phyloP scores from a whole-genome alignment of 1,140 invertebrate genomes.

The Eulimnadia texana region DNA sequence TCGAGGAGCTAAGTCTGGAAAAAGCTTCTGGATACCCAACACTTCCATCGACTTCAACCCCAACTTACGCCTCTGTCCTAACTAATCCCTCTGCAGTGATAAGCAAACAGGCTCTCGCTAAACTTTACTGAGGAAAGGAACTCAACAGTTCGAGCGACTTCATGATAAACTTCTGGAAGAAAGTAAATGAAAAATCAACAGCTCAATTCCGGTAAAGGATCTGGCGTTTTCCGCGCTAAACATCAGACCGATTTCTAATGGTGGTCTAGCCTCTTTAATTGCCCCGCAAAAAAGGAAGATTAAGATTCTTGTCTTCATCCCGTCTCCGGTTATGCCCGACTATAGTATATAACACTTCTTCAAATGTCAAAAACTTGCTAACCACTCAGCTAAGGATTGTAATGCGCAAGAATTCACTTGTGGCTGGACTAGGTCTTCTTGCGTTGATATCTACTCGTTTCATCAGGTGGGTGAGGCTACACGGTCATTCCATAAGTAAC shows the following conservation, averaged over 20 bases:
- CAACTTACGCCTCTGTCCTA: background rate
- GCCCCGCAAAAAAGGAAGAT: background rate
- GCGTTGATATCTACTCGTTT: too few relatives aligned
- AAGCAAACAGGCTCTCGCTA: background rate
- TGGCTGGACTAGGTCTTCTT: too few relatives aligned
- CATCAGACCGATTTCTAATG: background rate
- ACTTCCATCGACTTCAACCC: background rate
- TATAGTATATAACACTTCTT: background rate
- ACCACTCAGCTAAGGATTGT: background rate
- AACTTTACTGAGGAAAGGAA: background rate
- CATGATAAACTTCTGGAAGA: background rate
- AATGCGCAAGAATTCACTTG: background rate
- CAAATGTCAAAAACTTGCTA: background rate
- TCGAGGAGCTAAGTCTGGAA: background rate
- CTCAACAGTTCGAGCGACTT: background rate
- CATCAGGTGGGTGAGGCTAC: too few relatives aligned
- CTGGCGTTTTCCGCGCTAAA: background rate
- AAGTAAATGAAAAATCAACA: background rate
- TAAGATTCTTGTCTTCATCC: background rate
- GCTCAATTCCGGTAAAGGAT: background rate
- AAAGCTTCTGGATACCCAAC: background rate
- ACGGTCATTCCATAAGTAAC: too few relatives aligned
- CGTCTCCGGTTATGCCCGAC: background rate
- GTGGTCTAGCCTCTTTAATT: background rate
- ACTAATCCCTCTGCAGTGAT: background rate